phyloP scores from a whole-genome alignment of 1,140 invertebrate species.

The Armadillidium nasatum region DNA sequence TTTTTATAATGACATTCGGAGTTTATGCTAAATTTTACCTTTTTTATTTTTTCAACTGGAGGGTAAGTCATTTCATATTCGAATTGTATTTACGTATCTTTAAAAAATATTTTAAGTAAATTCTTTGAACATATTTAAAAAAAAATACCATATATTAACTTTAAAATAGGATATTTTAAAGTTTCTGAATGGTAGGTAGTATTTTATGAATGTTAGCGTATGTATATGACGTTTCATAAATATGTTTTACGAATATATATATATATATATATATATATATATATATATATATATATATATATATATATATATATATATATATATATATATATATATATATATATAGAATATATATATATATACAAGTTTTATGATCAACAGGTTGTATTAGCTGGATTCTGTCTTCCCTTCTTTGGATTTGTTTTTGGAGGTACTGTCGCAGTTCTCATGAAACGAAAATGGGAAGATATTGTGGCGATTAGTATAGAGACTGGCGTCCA shows the following conservation, averaged over 20 bases:
- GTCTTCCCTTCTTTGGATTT: conserved; percentile 38
- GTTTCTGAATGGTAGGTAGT: no score
- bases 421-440: conserved; percentile 32
- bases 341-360: no score
- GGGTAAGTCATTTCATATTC: conserved; percentile 50
- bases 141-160: not conserved
- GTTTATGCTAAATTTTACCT: conserved; percentile 85
- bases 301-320: no score
- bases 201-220: no score
- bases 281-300: no score
- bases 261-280: no score
- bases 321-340: no score
- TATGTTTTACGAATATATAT: no score
- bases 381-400: conserved; percentile 51
- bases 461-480: conserved; percentile 71
- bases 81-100: no score
- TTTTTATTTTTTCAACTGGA: conserved; percentile 76
- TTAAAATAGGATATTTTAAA: not conserved
- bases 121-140: no score
- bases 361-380: conserved; percentile 7
- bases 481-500: conserved; percentile 90
- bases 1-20: conserved; percentile 82
- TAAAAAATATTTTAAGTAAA: no score
- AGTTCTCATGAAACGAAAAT: conserved; percentile 44
- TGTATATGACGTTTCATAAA: no score